These are phyloP conservation scores for Fistularia tabacaria DNA, from an alignment of 2,797 vertebrate species.

Conservation along the genomic window DNA sequence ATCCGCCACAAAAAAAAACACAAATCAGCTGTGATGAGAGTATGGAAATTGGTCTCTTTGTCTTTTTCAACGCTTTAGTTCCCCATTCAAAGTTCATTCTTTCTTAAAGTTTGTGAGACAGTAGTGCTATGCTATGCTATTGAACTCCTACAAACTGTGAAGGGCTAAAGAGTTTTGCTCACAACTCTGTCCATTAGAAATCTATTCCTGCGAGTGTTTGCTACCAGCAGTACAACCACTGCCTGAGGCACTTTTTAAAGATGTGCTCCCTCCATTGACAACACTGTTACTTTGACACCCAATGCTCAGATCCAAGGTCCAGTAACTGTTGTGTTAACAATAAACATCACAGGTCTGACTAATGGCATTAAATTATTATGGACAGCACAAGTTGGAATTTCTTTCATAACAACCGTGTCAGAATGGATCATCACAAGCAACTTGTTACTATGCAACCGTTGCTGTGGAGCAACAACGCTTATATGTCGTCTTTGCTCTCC, in stretches of 20 bases:
- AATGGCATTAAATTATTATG: slow-evolving; percentile 7
- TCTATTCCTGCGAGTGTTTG: slow-evolving; percentile 23
- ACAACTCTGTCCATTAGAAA: slow-evolving; percentile 22
- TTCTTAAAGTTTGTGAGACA: no score
- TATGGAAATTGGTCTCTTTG: no score
- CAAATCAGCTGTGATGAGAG: no score
- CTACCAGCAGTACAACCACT: slow-evolving; percentile 11
- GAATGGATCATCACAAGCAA: slow-evolving; percentile 10
- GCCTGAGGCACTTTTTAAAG: slow-evolving; percentile 7
- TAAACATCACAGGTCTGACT: slow-evolving; percentile 3
- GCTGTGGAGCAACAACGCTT: slow-evolving; percentile 11
- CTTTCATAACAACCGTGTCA: slow-evolving; percentile 18
- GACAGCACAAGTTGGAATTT: slow-evolving; percentile 14
- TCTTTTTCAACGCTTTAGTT: no score
- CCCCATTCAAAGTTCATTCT: no score
- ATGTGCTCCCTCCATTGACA: not conserved
- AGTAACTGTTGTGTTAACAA: not conserved
- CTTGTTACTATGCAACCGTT: slow-evolving; percentile 8
- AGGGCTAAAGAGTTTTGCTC: slow-evolving; percentile 3
- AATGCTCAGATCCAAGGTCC: no score
- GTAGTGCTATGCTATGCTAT: no score
- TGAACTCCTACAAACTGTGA: not conserved
- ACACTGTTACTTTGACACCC: no score
- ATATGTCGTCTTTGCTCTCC: slow-evolving; percentile 13
- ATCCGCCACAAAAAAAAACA: no score